These are phyloP conservation scores for Nicator chloris DNA, from an alignment of 2,113 vertebrate genomes.

Conservation along the genomic window DNA sequence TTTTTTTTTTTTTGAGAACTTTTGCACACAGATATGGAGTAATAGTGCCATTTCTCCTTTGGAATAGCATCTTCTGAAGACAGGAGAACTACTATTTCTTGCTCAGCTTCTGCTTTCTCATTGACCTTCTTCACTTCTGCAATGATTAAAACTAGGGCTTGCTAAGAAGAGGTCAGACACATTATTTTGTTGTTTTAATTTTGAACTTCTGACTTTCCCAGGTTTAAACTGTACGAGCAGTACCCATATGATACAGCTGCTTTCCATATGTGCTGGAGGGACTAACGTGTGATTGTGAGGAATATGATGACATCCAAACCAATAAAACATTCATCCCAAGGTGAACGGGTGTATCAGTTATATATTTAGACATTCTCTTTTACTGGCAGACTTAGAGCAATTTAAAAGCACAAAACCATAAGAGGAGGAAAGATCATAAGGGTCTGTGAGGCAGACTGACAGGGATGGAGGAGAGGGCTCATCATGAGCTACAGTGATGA, in stretches of 20 bases:
- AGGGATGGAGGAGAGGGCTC: neutral
- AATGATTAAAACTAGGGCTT: neutral
- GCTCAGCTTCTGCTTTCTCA: neutral
- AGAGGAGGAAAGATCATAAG: conserved; percentile 5
- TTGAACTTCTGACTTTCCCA: neutral
- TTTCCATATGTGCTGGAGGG: conserved; percentile 26
- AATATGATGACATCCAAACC: conserved; percentile 29
- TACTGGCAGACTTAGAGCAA: neutral
- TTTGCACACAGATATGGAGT: neutral
- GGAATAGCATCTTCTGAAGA: neutral
- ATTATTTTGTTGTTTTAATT: neutral
- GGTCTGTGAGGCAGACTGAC: neutral
- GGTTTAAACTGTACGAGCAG: neutral
- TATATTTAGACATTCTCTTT: conserved; percentile 27
- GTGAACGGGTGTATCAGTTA: conserved; percentile 55
- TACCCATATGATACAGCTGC: neutral
- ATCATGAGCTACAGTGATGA: conserved; percentile 20
- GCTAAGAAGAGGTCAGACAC: neutral
- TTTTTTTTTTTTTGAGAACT: neutral
- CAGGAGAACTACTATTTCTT: neutral
- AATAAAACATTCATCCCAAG: conserved; percentile 49
- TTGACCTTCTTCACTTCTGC: neutral
- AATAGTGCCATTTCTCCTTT: neutral
- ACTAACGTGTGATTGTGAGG: conserved; percentile 18
- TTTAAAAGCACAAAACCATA: conserved; percentile 25